Evolutionary conservation across 2,888 invertebrate genomes (phyloP).

Genomic region (Noctua janthe): DNA sequence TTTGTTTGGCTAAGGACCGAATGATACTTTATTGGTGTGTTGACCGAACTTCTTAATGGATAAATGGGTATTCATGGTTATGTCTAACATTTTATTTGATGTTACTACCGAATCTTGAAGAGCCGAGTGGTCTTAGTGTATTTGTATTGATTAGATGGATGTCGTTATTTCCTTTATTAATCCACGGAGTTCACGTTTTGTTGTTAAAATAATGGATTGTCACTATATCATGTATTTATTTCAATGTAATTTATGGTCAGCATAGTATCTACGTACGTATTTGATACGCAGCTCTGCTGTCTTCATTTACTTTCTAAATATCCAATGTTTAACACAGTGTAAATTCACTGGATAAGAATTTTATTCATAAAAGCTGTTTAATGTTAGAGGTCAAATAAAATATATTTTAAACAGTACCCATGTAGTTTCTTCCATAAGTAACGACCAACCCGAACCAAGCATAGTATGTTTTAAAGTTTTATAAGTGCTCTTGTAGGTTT

Average conservation of each 20-base stretch:
- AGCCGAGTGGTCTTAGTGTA: background rate
- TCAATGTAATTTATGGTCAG: background rate
- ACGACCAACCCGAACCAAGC: background rate
- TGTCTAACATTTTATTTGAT: background rate
- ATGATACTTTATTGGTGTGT: conserved; percentile 30
- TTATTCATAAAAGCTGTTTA: background rate
- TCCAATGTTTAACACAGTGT: no score
- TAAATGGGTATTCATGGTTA: conserved; percentile 48
- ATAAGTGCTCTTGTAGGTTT: background rate
- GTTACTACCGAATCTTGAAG: conserved; percentile 7
- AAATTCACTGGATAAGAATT: background rate
- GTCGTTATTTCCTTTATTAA: background rate
- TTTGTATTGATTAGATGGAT: background rate
- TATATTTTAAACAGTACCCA: background rate
- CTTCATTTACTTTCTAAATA: no score
- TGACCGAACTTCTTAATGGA: conserved; percentile 35
- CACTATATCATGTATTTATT: background rate
- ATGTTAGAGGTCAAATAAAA: background rate
- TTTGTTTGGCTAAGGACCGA: conserved; percentile 39
- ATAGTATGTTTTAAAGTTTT: background rate
- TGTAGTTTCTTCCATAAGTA: background rate
- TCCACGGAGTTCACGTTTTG: background rate
- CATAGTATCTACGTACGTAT: background rate
- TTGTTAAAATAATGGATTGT: background rate
- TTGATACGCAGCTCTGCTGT: no score